phyloP scores from a whole-genome alignment of 2,888 invertebrate genomes.

The Phytoseiulus persimilis region DNA sequence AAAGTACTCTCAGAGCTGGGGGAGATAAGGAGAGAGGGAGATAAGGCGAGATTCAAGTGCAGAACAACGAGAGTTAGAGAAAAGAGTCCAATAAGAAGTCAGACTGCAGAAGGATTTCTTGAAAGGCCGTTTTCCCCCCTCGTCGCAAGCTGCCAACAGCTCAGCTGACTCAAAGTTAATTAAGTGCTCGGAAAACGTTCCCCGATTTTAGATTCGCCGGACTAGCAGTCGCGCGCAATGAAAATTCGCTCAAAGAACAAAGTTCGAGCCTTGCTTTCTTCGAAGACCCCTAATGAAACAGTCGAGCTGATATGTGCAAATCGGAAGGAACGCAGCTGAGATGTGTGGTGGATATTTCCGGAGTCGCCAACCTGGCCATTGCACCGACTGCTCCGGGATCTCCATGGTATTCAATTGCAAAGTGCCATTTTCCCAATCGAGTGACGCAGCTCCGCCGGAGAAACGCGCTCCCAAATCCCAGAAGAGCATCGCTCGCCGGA shows the following conservation, averaged over 20 bases:
- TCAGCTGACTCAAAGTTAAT: neutral
- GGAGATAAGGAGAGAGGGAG: neutral
- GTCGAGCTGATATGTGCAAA: neutral
- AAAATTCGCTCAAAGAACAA: neutral
- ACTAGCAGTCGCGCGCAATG: neutral
- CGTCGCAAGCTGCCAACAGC: conserved; percentile 5
- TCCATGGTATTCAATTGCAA: too few species aligned
- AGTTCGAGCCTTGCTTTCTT: neutral
- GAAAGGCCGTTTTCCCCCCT: neutral
- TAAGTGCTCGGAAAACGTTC: neutral
- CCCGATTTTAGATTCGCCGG: neutral
- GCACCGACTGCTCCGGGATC: too few species aligned
- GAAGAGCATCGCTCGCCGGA: neutral
- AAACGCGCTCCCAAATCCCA: too few species aligned
- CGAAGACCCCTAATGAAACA: neutral
- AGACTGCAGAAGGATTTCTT: neutral
- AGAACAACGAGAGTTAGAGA: neutral
- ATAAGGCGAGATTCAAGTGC: neutral
- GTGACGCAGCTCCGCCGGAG: too few species aligned
- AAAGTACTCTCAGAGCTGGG: neutral
- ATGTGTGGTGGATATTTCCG: neutral
- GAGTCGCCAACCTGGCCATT: neutral
- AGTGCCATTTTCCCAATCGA: too few species aligned
- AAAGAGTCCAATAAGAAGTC: neutral
- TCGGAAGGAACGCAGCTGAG: neutral